Conservation (phyloP, 1,140 invertebrate genomes). For the Calliphora vicina region DNA sequence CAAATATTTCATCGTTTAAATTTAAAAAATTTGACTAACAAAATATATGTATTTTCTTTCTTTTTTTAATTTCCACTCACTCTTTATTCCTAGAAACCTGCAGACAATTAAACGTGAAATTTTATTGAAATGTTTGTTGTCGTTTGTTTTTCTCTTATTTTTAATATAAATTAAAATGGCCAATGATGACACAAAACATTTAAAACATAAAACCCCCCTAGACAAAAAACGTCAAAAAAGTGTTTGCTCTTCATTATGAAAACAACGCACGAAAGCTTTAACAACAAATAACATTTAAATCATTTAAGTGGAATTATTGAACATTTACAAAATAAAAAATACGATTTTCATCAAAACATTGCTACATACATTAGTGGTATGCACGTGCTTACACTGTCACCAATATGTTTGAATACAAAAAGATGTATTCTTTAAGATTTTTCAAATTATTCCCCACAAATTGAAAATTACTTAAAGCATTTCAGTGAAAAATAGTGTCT, state of each 20-base stretch:
- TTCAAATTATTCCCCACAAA: too few species aligned
- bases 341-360: neutral
- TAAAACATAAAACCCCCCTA: neutral
- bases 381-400: neutral
- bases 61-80: neutral
- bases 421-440: neutral
- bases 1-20: neutral
- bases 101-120: neutral
- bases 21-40: too few species aligned
- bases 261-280: neutral
- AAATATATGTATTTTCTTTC: neutral
- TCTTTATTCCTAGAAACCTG: neutral
- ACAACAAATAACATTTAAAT: conserved; percentile 2
- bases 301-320: conserved; percentile 1
- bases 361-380: neutral
- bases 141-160: neutral
- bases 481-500: too few species aligned
- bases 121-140: neutral
- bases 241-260: neutral
- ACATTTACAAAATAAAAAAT: neutral
- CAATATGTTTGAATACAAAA: neutral
- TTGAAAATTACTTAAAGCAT: too few species aligned
- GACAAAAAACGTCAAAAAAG: neutral
- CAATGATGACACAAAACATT: neutral
- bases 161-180: neutral